A percentile compares a stretch with the other conserved stretches of the same genome.
phyloP scores from a whole-genome alignment of 2,888 invertebrate species.

The Ganaspis brasiliensis region DNA sequence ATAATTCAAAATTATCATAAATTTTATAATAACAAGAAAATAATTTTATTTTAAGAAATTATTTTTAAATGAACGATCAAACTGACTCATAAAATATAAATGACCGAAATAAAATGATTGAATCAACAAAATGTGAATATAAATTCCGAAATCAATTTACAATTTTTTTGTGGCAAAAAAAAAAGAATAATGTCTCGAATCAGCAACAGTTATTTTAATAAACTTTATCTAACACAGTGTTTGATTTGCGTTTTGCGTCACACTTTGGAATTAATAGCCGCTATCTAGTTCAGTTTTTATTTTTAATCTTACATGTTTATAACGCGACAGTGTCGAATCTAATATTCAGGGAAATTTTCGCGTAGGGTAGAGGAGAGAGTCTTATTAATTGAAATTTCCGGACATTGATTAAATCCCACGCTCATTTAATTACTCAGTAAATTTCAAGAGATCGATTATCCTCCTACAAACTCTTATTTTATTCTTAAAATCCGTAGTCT shows the following conservation, averaged over 20 bases:
- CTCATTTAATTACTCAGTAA: conserved; percentile 7
- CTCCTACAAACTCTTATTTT: background rate
- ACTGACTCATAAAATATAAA: background rate
- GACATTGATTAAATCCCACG: conserved; percentile 14
- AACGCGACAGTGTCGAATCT: conserved; percentile 2
- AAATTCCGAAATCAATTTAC: background rate
- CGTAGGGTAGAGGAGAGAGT: background rate
- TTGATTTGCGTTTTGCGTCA: conserved; percentile 44
- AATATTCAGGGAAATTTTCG: conserved; percentile 5
- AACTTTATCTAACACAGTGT: conserved; percentile 21
- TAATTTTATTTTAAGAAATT: background rate
- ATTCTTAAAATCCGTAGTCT: background rate
- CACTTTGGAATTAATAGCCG: conserved; percentile 36
- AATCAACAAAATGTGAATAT: background rate
- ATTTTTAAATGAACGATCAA: too few relatives aligned
- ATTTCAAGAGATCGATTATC: conserved; percentile 20
- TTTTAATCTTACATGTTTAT: conserved; percentile 35
- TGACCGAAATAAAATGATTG: background rate
- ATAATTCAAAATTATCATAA: too few relatives aligned
- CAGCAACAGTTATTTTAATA: conserved; percentile 40
- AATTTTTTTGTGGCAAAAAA: conserved; percentile 1
- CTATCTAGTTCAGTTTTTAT: conserved; percentile 31
- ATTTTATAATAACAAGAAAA: too few relatives aligned
- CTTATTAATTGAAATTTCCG: conserved; percentile 23
- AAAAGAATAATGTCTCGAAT: conserved; percentile 11